A percentile compares a stretch with the other conserved stretches of the same genome.
These are phyloP conservation scores for Drosophila ohnishii DNA, from an alignment of 1,140 invertebrate genomes.

Conservation along the genomic window DNA sequence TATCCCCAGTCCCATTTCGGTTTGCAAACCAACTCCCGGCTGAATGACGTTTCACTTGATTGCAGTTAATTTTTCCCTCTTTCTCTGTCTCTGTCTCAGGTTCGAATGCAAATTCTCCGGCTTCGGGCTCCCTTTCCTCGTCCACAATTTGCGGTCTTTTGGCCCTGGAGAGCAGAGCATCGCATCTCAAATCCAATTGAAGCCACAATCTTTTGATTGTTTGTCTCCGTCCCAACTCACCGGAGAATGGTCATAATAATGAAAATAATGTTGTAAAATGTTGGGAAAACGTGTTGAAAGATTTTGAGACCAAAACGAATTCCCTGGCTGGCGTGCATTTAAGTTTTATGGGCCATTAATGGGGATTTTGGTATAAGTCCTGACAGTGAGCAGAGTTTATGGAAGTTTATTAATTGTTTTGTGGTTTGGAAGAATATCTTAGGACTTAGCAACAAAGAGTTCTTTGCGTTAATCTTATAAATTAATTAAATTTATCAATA, in stretches of 20 bases:
- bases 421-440: neutral
- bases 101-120: constrained; percentile 72
- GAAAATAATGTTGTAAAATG: constrained; percentile 77
- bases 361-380: constrained; percentile 14
- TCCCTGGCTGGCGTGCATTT: constrained; percentile 33
- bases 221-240: constrained; percentile 44
- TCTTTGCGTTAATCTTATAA: neutral
- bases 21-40: constrained; percentile 38
- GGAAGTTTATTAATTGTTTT: constrained; percentile 11
- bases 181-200: constrained; percentile 58
- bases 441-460: neutral
- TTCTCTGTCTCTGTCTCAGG: constrained; percentile 40
- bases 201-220: constrained; percentile 72
- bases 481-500: neutral
- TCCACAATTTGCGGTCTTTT: constrained; percentile 36
- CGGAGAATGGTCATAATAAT: constrained; percentile 44
- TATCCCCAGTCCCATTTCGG: constrained; percentile 38
- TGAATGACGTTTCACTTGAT: constrained; percentile 81
- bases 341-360: constrained; percentile 53
- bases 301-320: constrained; percentile 50
- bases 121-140: constrained; percentile 10
- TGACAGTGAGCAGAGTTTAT: constrained; percentile 12
- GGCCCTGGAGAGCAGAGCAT: constrained; percentile 43
- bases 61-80: constrained; percentile 73
- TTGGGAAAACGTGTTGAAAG: constrained; percentile 71